Evolutionary conservation across 2,113 vertebrate species (phyloP), one percentile per base, ranked within the genome.

Genomic region (Psilopogon haemacephalus): DNA sequence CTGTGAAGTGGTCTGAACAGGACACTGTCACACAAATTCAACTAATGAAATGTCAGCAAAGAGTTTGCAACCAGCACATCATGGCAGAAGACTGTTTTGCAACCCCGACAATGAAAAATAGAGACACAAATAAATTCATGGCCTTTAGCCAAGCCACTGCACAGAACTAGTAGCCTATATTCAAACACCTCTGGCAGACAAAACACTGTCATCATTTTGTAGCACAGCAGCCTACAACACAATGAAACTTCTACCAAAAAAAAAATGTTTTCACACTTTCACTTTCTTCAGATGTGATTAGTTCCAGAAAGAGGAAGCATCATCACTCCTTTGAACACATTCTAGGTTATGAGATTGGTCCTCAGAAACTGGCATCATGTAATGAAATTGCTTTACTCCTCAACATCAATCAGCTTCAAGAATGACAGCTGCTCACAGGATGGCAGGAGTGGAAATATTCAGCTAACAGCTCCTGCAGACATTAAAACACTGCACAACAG

Each of bases 331-430:
- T 90, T 94, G 85, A 96, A 97, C 90, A 89, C 30, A 59, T 73
- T 65, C 78, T 60, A 94, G 85, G 87, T 95, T 97, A 81, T 90
- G 93, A 96, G 77, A 96, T 73, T 94, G 86, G 85, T 86, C 88
- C 86, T 96, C 92, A 95, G 90, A 97, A 97, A 89, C 16, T 96
- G 95, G 96, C 95, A 97, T 96, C 92, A 75, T 95, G 81, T 96
- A 97, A 97, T 97, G 96, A 92, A 96, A 94, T 89, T 92, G 86
- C 77, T 97, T 97, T 97, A 96, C 97, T 97, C 93, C 87, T 73
- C 96, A 97, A 96, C 94, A 97, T 97, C 97, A 95, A 96, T 97
- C 96, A 97, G 82, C 94, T 97, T 97, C 95, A 95, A 97, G 95
- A 97, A 94, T 91, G 89, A 95, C 95, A 97, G 89, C 78, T 94